Base-by-base conservation (phyloP, 2,888 invertebrate species). In the Schizaphis graminum region DNA sequence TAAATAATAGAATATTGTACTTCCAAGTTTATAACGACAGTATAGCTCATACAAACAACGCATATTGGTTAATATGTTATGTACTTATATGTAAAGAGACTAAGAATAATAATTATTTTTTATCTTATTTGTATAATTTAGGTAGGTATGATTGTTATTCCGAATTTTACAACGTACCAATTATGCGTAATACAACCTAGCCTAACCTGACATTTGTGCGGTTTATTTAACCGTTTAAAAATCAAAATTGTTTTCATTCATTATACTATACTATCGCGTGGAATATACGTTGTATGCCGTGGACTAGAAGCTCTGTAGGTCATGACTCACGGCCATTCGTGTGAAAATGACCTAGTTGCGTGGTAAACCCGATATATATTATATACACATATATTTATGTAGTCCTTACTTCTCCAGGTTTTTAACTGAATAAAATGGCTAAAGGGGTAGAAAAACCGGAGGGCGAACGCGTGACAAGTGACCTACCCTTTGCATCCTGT, bases 191-290 rank as follows among this genome's bases (percentile, higher is more conserved):
- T 86, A 86, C 35, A 35, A 35, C 35, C 77, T 77, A 84, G 21
- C 53, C 53, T 21, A 53, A 53, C 53, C 16, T 41, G 8, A 86
- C 5, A 47, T 44, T n/a, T 24, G n/a, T 26, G 57, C 56, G 24
- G 41, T 47, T 85, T 41, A 56, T 85, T 56, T 85, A 28, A 26
- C 11, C 41, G 24, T 44, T n/a, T 11, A 56, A 85, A 91, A 91
- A 91, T 35, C 44, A 67, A 67, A 92, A 87, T 28, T 8, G 28
- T 88, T 92, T 92, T 88, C 92, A 92, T 88, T 92, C 92, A 92
- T 56, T 87, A 57, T 35, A 77, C 35, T 35, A n/a, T 67, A 35
- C 16, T 35, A n/a, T 77, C 35, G 77, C 35, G 21, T 77, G 8
- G 35, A 77, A 77, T 35, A 77, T 35, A 77, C 8, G 77, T 21